Evolutionary conservation across 1,140 invertebrate species (phyloP).

Genomic region (Parapsyche elsis): DNA sequence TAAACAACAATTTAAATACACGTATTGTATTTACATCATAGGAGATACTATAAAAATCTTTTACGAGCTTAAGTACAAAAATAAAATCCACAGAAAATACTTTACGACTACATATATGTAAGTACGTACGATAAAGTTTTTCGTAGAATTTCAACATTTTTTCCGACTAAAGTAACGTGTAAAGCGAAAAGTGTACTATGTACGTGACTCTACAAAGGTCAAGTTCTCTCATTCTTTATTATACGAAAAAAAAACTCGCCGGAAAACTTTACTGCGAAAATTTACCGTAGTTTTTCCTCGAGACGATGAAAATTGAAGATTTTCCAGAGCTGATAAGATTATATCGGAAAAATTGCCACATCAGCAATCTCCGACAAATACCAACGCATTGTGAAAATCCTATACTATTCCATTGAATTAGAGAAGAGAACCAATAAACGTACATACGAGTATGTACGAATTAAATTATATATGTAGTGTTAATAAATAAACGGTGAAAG

Average conservation of each 20-base stretch:
- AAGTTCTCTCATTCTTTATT: conserved; percentile 11
- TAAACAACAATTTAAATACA: too few species aligned
- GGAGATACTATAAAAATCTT: too few species aligned
- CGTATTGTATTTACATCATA: too few species aligned
- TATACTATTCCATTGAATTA: too few species aligned
- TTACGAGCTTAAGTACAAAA: too few species aligned
- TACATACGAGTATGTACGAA: not conserved
- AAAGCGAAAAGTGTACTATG: not conserved
- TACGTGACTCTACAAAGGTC: conserved; percentile 24
- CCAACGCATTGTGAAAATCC: too few species aligned
- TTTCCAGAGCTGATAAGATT: conserved; percentile 5
- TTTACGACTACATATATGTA: not conserved
- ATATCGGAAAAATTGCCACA: not conserved
- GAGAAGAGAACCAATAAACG: too few species aligned
- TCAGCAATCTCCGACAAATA: not conserved
- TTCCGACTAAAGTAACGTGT: not conserved
- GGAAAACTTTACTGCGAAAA: conserved; percentile 6
- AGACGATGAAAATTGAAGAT: not conserved
- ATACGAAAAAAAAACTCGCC: not conserved
- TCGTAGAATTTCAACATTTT: too few species aligned
- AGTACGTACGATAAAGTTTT: too few species aligned
- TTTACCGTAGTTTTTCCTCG: conserved; percentile 5
- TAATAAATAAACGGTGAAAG: conserved; percentile 10
- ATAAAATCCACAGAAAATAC: not conserved
- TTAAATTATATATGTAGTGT: not conserved